phyloP scores from a whole-genome alignment of 2,888 invertebrate genomes.

The Rhaphigaster nebulosa region DNA sequence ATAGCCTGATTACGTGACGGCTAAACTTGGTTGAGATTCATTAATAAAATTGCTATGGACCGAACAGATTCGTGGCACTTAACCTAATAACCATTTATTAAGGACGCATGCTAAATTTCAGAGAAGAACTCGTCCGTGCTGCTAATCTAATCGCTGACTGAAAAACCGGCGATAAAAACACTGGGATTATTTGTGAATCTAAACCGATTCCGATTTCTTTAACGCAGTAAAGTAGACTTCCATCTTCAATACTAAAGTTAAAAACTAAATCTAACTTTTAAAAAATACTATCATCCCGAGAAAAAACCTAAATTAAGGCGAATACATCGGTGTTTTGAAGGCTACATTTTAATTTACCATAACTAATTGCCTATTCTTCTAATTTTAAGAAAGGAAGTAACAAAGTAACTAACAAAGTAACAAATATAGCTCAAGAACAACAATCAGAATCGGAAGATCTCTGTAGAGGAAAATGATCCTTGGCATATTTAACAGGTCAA shows the following conservation, averaged over 20 bases:
- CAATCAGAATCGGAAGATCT: not conserved
- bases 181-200: not conserved
- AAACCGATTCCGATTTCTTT: too few species aligned
- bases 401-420: too few species aligned
- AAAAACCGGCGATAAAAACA: not conserved
- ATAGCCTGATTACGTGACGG: not conserved
- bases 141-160: not conserved
- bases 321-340: too few species aligned
- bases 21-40: slow-evolving; percentile 5
- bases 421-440: not conserved
- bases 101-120: slow-evolving; percentile 7
- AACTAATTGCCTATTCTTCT: too few species aligned
- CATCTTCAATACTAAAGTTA: too few species aligned
- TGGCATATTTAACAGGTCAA: not conserved
- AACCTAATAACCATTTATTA: slow-evolving; percentile 10
- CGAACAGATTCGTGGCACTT: not conserved
- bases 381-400: too few species aligned
- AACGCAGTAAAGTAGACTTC: too few species aligned
- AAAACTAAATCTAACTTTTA: too few species aligned
- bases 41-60: not conserved
- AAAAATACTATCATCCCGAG: too few species aligned
- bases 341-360: too few species aligned
- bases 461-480: not conserved
- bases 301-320: too few species aligned
- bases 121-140: not conserved